Evolutionary conservation across 2,888 invertebrate species (phyloP).

Genomic region (Panorpa germanica): DNA sequence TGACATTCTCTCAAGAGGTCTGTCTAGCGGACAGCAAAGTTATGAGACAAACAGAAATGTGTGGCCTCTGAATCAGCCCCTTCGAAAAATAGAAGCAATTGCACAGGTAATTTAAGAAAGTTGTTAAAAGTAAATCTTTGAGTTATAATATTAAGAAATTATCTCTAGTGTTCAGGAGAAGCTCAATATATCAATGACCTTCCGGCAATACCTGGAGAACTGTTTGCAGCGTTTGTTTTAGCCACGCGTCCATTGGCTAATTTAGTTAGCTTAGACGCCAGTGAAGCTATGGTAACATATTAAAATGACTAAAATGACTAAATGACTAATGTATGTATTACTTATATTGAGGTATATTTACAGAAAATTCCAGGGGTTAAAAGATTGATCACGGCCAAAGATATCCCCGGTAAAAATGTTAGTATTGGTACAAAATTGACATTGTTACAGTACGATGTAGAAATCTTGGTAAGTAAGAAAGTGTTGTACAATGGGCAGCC

Average conservation of each 20-base stretch:
- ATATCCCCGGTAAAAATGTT: constrained; percentile 47
- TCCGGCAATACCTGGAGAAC: constrained; percentile 40
- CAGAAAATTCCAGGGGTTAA: constrained; percentile 42
- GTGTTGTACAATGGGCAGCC: constrained; percentile 52
- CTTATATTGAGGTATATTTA: constrained; percentile 13
- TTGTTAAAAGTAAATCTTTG: too few relatives aligned
- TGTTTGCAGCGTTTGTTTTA: constrained; percentile 39
- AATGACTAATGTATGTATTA: too few relatives aligned
- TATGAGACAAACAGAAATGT: constrained; percentile 47
- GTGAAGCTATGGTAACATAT: constrained; percentile 36
- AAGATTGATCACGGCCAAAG: constrained; percentile 39
- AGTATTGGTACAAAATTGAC: constrained; percentile 20
- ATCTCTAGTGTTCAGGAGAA: constrained; percentile 53
- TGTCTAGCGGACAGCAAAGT: constrained; percentile 47
- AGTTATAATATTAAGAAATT: too few relatives aligned
- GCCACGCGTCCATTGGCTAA: constrained; percentile 34
- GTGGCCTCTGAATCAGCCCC: constrained; percentile 59
- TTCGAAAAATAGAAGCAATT: constrained; percentile 51
- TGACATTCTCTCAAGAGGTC: constrained; percentile 32
- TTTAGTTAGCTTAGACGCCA: constrained; percentile 34
- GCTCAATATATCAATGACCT: constrained; percentile 62
- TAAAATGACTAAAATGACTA: not conserved
- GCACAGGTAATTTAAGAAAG: too few relatives aligned
- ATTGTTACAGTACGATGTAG: constrained; percentile 18
- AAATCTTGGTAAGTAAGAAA: constrained; percentile 18